Conservation (phyloP, 92 coral and sea anemone genomes). For the Zoanthus sansibaricus region DNA sequence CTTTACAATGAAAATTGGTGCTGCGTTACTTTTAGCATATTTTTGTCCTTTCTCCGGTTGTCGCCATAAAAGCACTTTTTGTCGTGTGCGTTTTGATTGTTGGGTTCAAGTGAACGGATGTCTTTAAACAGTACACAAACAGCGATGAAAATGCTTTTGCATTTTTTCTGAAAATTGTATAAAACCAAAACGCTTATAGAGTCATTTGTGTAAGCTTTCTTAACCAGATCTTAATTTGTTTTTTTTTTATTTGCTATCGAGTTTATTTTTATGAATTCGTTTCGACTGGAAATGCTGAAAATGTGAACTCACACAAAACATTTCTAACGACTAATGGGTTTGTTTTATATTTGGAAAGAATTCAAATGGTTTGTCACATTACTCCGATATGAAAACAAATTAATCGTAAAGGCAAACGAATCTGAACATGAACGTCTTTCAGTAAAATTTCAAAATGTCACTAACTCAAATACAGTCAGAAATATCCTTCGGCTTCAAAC, state of each 20-base stretch:
- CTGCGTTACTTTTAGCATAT: not conserved
- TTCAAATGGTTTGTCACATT: constrained; percentile 5
- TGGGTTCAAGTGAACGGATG: not conserved
- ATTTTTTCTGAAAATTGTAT: not conserved
- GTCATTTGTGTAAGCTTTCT: not conserved
- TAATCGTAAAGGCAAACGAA: not conserved
- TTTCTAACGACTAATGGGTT: not conserved
- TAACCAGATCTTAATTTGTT: not conserved
- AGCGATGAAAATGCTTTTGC: not conserved
- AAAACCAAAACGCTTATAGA: not conserved
- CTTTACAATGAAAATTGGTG: not conserved
- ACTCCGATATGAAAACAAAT: not conserved
- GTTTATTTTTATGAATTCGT: not conserved
- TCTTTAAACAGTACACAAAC: not conserved
- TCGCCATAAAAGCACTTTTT: not conserved
- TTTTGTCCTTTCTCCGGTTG: not conserved
- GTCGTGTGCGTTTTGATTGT: not conserved
- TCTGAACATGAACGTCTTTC: not conserved
- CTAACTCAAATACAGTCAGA: too few species aligned
- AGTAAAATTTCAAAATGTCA: too few species aligned
- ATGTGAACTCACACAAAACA: not conserved
- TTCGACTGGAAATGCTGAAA: not conserved
- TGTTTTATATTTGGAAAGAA: not conserved
- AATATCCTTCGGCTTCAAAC: too few species aligned
- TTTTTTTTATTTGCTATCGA: not conserved